Base-by-base conservation (phyloP, 2,888 invertebrate genomes). In the Exephanes ischioxanthus region DNA sequence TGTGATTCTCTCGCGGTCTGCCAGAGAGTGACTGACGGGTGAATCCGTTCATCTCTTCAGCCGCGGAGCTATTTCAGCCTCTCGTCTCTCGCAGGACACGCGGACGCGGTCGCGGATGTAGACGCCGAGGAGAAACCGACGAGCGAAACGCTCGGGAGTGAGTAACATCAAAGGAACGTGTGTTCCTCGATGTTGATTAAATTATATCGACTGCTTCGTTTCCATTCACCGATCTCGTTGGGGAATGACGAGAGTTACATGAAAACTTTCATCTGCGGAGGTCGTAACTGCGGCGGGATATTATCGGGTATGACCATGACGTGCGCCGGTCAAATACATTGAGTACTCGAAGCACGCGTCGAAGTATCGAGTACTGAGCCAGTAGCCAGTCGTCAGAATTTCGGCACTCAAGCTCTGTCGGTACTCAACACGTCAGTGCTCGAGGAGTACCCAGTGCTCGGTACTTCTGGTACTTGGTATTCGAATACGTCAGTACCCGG, bases 1-100 rank as follows among this genome's bases (percentile, higher is more conserved):
- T 93, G 92, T 93, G 91, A 92, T 92, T 92, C 92, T 91, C 91
- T 92, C 91, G 90, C 89, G 90, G 92, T 91, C 92, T 92, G 90
- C 92, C 92, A 91, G 91, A 87, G 91, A 92, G 90, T 93, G 93
- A 93, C 92, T 94, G 93, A 94, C 93, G 92, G 93, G 90, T 93
- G 93, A 93, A 93, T 94, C 93, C 93, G 89, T 91, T 88, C 88
- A 84, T 86, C 86, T 81, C 83, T 85, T 87, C 80, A 63, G 53
- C 81, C 83, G 63, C 73, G 51, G 51, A 61, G 85, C 71, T 80
- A 71, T 75, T 72, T 68, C 84, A 82, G 66, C 73, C 81, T 70
- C 80, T 83, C 80, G 73, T 84, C 87, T 84, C 84, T 75, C 78
- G 86, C 76, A 75, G 80, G 84, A 82, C 78, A 80, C 71, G 78